Percentiles rank a stretch among this genome's conserved stretches.
phyloP scores from a whole-genome alignment of 1,140 invertebrate genomes.

The Drosophila quadrilineata region DNA sequence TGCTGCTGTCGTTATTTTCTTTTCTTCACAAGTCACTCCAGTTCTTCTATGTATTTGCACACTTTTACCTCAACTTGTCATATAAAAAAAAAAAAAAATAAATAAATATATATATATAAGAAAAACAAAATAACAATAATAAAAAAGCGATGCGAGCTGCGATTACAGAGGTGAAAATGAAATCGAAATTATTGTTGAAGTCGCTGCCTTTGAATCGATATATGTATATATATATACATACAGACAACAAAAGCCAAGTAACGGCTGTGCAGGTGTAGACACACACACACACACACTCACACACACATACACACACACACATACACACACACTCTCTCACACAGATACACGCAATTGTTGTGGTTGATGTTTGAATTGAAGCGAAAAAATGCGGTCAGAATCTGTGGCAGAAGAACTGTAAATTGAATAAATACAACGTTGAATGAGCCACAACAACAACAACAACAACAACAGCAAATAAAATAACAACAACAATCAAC shows the following conservation, averaged over 20 bases:
- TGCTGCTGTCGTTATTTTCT: not conserved
- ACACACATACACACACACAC: conserved; percentile 4
- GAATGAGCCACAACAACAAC: not conserved
- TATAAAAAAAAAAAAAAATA: conserved; percentile 4
- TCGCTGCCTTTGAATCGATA: conserved; percentile 36
- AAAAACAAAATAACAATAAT: not conserved
- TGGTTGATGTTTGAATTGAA: conserved; percentile 40
- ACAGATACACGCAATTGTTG: conserved; percentile 12
- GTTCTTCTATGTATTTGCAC: conserved; percentile 37
- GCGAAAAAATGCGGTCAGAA: conserved; percentile 73
- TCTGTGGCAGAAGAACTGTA: conserved; percentile 66
- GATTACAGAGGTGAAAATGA: conserved; percentile 74
- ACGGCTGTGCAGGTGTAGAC: conserved; percentile 20
- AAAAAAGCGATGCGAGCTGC: too few species aligned
- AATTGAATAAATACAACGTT: conserved; percentile 36
- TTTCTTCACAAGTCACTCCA: too few species aligned
- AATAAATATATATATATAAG: not conserved
- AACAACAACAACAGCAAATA: conserved; percentile 19
- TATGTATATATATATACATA: not conserved
- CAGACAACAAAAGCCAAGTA: conserved; percentile 10
- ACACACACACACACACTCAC: not conserved
- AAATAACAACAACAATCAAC: conserved; percentile 4
- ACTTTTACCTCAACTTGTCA: conserved; percentile 57
- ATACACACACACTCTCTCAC: conserved; percentile 5
- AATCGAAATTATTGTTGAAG: conserved; percentile 58